phyloP scores from a whole-genome alignment of 2,113 vertebrate species.

The Odontesthes bonariensis region DNA sequence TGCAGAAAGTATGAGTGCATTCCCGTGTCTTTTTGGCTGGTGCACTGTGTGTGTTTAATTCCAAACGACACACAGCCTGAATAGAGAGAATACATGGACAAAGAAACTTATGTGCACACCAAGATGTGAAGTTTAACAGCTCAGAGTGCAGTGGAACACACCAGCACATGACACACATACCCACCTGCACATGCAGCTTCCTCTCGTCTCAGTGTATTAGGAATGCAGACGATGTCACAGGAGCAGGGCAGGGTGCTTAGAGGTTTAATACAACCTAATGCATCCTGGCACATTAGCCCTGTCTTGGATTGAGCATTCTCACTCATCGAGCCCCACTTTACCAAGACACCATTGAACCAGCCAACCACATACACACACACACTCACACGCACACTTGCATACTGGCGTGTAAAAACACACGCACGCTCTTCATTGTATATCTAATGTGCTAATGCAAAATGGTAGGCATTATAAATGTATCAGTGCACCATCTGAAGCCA shows the following conservation, averaged over 20 bases:
- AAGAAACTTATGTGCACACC: conserved; percentile 23
- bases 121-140: conserved; percentile 33
- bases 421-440: conserved; percentile 9
- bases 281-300: conserved; percentile 69
- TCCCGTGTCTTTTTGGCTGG: conserved; percentile 67
- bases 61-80: conserved; percentile 59
- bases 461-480: conserved; percentile 61
- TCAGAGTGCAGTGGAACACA: conserved; percentile 2
- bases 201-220: conserved; percentile 44
- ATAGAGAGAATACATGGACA: conserved; percentile 15
- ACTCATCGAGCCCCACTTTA: conserved; percentile 52
- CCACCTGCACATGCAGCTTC: conserved; percentile 23
- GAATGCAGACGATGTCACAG: conserved; percentile 71
- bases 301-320: conserved; percentile 63
- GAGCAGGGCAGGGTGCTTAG: conserved; percentile 61
- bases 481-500: conserved; percentile 53
- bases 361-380: conserved; percentile 7
- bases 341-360: conserved; percentile 17
- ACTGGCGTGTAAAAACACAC: too few relatives aligned
- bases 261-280: conserved; percentile 71
- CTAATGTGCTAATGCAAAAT: conserved; percentile 48
- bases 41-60: conserved; percentile 72
- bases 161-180: conserved; percentile 21
- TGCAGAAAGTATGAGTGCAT: conserved; percentile 67
- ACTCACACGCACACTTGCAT: conserved; percentile 11